Percentiles rank a stretch among this genome's conserved stretches.
Conservation (phyloP, 1,140 invertebrate species). For the Drosophila subobscura region DNA sequence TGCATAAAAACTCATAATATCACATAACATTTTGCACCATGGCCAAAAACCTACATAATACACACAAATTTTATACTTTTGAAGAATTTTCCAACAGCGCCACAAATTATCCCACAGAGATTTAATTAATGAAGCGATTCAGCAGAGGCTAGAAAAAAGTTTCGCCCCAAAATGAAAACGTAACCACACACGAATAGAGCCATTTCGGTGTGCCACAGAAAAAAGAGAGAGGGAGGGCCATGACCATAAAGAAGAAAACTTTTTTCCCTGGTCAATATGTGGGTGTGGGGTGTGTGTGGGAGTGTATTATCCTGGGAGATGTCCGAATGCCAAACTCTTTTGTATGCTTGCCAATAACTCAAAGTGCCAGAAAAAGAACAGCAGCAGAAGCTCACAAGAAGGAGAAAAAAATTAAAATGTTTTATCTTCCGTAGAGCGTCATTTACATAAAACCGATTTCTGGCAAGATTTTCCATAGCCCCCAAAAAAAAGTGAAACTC, state of each 20-base stretch:
- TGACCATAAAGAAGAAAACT: conserved; percentile 1
- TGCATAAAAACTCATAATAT: too few species aligned
- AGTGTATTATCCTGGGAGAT: conserved; percentile 34
- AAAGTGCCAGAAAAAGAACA: conserved; percentile 17
- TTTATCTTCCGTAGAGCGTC: conserved; percentile 64
- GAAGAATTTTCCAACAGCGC: too few species aligned
- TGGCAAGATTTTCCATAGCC: conserved; percentile 27
- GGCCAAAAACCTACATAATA: too few species aligned
- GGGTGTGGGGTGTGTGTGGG: conserved; percentile 1
- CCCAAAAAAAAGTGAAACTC: conserved; percentile 31
- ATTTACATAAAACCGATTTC: conserved; percentile 77
- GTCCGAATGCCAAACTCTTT: conserved; percentile 56
- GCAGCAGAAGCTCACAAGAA: not conserved
- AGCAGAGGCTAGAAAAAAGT: not conserved
- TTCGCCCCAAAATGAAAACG: conserved; percentile 20
- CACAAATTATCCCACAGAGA: not conserved
- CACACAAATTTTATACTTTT: too few species aligned
- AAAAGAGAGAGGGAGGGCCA: not conserved
- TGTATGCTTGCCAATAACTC: conserved; percentile 72
- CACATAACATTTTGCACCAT: too few species aligned
- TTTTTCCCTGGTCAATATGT: conserved; percentile 21
- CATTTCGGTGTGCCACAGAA: conserved; percentile 35
- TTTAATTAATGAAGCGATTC: not conserved
- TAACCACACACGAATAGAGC: conserved; percentile 29
- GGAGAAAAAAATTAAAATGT: conserved; percentile 41